Percentiles rank a stretch among this genome's conserved stretches.
Evolutionary conservation across 2,113 vertebrate genomes (phyloP).

Genomic region (Meriones unguiculatus): DNA sequence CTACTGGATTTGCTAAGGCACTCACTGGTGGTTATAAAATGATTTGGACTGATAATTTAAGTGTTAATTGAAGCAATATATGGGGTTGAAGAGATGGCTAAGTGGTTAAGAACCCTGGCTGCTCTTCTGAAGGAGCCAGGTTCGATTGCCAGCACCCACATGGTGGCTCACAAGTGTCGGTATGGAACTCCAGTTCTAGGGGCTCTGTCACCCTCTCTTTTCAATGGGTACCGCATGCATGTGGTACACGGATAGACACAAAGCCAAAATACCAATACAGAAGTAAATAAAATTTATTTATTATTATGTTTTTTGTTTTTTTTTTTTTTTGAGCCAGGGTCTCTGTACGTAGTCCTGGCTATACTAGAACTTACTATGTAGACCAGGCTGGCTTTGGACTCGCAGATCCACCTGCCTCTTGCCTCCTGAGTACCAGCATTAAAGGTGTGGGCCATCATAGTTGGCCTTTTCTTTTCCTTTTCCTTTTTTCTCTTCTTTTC

Average conservation of each 20-base stretch:
- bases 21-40: conserved; percentile 42
- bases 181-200: background rate
- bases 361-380: background rate
- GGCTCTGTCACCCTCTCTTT: background rate
- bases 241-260: background rate
- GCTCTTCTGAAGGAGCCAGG: background rate
- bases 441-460: background rate
- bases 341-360: background rate
- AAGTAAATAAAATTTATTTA: background rate
- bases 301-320: background rate
- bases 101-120: background rate
- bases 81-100: background rate
- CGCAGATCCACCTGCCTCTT: background rate
- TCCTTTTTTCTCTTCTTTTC: no score
- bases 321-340: background rate
- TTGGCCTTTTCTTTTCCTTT: no score
- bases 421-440: background rate
- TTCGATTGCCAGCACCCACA: background rate
- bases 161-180: background rate
- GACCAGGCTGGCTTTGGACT: background rate
- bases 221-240: background rate
- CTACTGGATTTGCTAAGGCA: conserved; percentile 42
- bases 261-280: background rate
- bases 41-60: conserved; percentile 59
- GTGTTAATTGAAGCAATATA: conserved; percentile 60